Evolutionary conservation across 1,140 invertebrate genomes (phyloP), one percentile per base, ranked within the genome.

Genomic region (Drosophila auraria): DNA sequence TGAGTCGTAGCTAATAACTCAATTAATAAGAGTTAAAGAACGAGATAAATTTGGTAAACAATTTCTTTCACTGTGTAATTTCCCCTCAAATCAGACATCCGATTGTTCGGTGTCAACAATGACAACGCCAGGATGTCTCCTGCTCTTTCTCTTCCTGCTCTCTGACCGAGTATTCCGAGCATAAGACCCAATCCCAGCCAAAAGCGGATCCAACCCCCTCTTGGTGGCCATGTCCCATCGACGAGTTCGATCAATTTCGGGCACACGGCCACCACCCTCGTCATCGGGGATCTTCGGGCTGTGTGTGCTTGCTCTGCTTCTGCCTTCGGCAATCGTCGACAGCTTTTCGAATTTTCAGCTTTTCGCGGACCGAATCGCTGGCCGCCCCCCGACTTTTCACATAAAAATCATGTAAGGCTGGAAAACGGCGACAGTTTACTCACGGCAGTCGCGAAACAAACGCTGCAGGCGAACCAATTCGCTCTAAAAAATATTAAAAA

Each of bases 331-430:
- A 57, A 27, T 25, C 74, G 73, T 56, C 50, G 63, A 65, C 71
- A 65, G 72, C 73, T 68, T 64, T 56, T 69, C 64, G 78, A 74
- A 74, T 81, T 87, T 89, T 90, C 86, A 68, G 63, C 58, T 78
- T 60, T 83, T 80, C 53, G 60, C 73, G 68, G 36, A 25, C 54
- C 69, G 62, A 65, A 77, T 57, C 53, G 50, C 51, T 38, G 44
- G 36, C 36, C 44, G 42, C 81, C 56, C 56, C 58, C 72, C 61
- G 72, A 89, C 58, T 83, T 92, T 92, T 91, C 79, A 91, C 87
- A 92, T 92, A 92, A 91, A 92, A 92, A 92, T 91, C 84, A 87
- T 90, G 87, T 91, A 90, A 91, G 75, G 77, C 89, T 92, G 91
- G 91, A 92, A 90, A 90, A 80, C 74, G 87, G 87, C 91, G 91